A percentile compares a stretch with the other conserved stretches of the same genome.
phyloP scores from a whole-genome alignment of 1,140 invertebrate genomes.

The Limonius californicus region DNA sequence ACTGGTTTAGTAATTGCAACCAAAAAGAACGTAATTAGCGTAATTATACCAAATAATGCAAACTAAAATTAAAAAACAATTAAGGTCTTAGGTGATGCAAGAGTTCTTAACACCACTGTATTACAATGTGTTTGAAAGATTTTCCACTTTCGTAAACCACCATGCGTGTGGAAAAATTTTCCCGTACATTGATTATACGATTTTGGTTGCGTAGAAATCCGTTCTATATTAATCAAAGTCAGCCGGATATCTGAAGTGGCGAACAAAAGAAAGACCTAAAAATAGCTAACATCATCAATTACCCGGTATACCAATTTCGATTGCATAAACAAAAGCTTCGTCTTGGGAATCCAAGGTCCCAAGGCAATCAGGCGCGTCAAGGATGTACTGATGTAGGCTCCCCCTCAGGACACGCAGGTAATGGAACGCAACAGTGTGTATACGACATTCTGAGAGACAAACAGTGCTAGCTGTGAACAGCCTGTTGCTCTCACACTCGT shows the following conservation, averaged over 20 bases:
- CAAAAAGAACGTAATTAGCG: too few relatives aligned
- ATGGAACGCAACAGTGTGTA: slow-evolving; percentile 26
- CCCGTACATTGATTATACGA: too few relatives aligned
- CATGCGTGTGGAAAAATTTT: too few relatives aligned
- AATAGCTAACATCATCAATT: slow-evolving; percentile 28
- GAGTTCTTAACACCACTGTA: too few relatives aligned
- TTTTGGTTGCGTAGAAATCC: too few relatives aligned
- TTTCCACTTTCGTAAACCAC: too few relatives aligned
- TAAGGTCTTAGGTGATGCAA: too few relatives aligned
- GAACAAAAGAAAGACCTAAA: slow-evolving; percentile 17
- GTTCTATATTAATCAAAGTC: slow-evolving; percentile 1
- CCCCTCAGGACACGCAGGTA: slow-evolving; percentile 21
- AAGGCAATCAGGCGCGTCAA: slow-evolving; percentile 27
- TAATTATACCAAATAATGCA: too few relatives aligned
- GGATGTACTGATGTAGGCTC: slow-evolving; percentile 19
- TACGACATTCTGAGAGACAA: slow-evolving; percentile 4
- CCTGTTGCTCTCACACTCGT: slow-evolving; percentile 13
- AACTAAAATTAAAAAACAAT: too few relatives aligned
- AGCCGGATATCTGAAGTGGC: background rate
- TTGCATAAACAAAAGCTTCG: slow-evolving; percentile 31
- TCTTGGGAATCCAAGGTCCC: slow-evolving; percentile 21
- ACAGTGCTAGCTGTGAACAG: background rate
- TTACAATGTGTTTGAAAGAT: too few relatives aligned
- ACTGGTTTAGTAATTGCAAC: too few relatives aligned
- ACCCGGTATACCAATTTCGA: slow-evolving; percentile 27